These are phyloP conservation scores for Parascotia fuliginaria DNA, from an alignment of 2,888 invertebrate genomes.

Conservation along the genomic window DNA sequence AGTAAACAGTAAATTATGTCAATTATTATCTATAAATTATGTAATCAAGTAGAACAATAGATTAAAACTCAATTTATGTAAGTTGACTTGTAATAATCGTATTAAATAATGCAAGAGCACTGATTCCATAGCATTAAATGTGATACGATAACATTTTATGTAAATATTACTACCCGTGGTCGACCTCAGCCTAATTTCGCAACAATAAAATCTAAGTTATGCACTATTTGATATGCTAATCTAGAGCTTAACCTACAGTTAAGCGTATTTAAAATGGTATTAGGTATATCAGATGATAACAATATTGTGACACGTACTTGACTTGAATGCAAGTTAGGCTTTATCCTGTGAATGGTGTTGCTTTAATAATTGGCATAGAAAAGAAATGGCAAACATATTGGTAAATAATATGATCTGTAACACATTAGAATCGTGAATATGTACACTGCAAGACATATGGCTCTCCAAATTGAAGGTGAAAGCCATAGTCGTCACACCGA, in stretches of 20 bases:
- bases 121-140: slow-evolving; percentile 29
- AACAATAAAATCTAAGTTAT: slow-evolving; percentile 25
- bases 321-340: not conserved
- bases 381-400: too few species aligned
- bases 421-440: too few species aligned
- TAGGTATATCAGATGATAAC: not conserved
- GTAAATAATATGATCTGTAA: too few species aligned
- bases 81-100: slow-evolving; percentile 5
- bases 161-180: slow-evolving; percentile 24
- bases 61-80: slow-evolving; percentile 4
- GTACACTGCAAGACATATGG: too few species aligned
- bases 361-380: too few species aligned
- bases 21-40: not conserved
- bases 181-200: slow-evolving; percentile 45
- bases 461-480: too few species aligned
- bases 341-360: too few species aligned
- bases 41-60: slow-evolving; percentile 1
- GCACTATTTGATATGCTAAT: slow-evolving; percentile 37
- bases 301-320: not conserved
- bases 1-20: too few species aligned
- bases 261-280: slow-evolving; percentile 17
- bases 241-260: slow-evolving; percentile 10
- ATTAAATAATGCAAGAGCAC: slow-evolving; percentile 23
- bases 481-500: too few species aligned
- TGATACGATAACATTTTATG: slow-evolving; percentile 20